phyloP scores from a whole-genome alignment of 2,113 vertebrate genomes.

The Charina bottae region DNA sequence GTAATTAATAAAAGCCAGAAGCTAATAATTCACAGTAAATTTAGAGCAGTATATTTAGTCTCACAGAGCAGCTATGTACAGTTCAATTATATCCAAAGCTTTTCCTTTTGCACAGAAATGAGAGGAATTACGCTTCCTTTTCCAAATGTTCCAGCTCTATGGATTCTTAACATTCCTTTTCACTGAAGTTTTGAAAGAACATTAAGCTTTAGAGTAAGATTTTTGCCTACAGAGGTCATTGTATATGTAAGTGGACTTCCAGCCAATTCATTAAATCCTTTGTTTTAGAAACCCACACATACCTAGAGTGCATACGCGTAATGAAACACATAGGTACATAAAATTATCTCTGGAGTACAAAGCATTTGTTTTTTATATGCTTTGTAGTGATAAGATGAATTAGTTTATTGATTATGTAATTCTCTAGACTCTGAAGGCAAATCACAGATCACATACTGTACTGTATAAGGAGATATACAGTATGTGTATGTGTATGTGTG shows the following conservation, averaged over 20 bases:
- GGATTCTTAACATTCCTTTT: constrained; percentile 13
- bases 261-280: neutral
- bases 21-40: neutral
- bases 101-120: neutral
- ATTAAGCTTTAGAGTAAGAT: neutral
- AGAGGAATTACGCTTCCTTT: neutral
- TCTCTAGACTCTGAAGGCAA: neutral
- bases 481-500: too few relatives aligned
- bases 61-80: neutral
- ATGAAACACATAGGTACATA: neutral
- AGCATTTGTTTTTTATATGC: neutral
- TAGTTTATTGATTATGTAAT: neutral
- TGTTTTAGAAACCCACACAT: neutral
- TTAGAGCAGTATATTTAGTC: neutral
- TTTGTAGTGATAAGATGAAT: neutral
- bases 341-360: neutral
- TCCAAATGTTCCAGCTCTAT: neutral
- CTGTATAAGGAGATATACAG: too few relatives aligned
- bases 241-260: neutral
- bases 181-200: neutral
- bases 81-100: neutral
- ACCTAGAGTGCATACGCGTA: neutral
- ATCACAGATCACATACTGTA: neutral
- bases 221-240: constrained; percentile 1
- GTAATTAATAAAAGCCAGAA: neutral